Percentiles rank a stretch among this genome's conserved stretches.
Conservation (phyloP, 2,113 vertebrate species). For the Gavialis gangeticus region DNA sequence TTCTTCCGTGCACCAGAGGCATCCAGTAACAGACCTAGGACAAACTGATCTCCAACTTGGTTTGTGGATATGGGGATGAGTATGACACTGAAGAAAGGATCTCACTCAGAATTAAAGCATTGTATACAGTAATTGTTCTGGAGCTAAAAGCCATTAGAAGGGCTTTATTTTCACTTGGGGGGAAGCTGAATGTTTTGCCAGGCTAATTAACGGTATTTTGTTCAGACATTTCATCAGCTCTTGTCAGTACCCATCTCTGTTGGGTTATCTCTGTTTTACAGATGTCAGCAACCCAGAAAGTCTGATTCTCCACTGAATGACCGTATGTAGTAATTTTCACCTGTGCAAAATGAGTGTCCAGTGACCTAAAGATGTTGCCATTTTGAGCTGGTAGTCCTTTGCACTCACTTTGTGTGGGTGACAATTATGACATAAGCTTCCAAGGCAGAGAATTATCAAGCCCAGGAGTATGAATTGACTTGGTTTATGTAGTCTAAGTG, state of each 20-base stretch:
- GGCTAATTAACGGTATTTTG: slow-evolving; percentile 23
- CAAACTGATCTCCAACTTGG: background rate
- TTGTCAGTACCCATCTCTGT: slow-evolving; percentile 13
- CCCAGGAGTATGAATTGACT: background rate
- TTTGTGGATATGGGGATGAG: background rate
- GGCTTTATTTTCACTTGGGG: slow-evolving; percentile 34
- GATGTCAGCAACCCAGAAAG: slow-evolving; percentile 53
- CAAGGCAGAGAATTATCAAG: background rate
- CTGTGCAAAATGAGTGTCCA: slow-evolving; percentile 39
- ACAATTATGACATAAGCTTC: background rate
- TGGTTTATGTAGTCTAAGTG: background rate
- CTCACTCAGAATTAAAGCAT: slow-evolving; percentile 1
- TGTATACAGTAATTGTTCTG: slow-evolving; percentile 44
- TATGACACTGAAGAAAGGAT: background rate
- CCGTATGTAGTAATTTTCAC: slow-evolving; percentile 43
- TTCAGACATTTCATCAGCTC: slow-evolving; percentile 31
- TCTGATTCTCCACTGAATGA: slow-evolving; percentile 16
- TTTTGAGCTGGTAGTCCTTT: background rate
- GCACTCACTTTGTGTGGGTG: background rate
- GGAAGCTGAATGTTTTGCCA: slow-evolving; percentile 6
- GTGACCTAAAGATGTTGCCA: slow-evolving; percentile 12
- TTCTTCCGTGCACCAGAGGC: background rate
- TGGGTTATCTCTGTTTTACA: slow-evolving; percentile 40
- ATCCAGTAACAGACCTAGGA: background rate
- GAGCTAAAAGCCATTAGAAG: slow-evolving; percentile 2